A percentile compares a stretch with the other conserved stretches of the same genome.
These are phyloP conservation scores for Furcifer pardalis DNA, from an alignment of 2,797 vertebrate species.

Conservation along the genomic window DNA sequence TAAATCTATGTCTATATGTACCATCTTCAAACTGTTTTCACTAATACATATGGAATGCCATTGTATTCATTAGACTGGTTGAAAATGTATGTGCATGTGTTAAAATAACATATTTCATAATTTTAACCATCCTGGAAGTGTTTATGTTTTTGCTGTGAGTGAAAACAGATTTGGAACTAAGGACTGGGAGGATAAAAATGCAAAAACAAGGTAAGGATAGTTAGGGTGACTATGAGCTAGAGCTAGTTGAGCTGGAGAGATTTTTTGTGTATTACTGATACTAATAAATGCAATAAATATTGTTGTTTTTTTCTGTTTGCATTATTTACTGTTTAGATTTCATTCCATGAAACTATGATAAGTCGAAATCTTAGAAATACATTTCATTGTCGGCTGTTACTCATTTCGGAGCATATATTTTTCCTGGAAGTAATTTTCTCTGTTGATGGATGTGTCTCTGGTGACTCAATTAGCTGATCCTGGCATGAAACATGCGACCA, in stretches of 20 bases:
- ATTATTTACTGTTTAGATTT: background rate
- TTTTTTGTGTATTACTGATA: background rate
- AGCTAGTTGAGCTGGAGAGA: background rate
- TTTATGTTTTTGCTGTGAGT: background rate
- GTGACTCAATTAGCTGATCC: no score
- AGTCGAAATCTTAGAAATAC: no score
- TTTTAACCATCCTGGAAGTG: background rate
- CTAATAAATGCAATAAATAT: no score
- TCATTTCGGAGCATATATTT: no score
- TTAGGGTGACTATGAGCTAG: background rate
- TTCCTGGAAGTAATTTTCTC: no score
- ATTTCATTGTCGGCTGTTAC: background rate
- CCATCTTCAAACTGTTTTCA: background rate
- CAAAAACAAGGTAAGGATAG: background rate
- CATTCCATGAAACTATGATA: no score
- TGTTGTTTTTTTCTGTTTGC: no score
- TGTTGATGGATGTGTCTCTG: no score
- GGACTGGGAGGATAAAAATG: background rate
- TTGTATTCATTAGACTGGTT: background rate
- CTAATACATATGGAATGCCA: slow-evolving; percentile 4
- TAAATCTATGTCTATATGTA: background rate
- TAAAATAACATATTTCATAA: slow-evolving; percentile 22
- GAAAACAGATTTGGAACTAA: background rate
- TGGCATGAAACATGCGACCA: no score
- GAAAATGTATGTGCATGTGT: slow-evolving; percentile 4